Conservation (phyloP, 2,113 vertebrate genomes). For the Pycnonotus jocosus region DNA sequence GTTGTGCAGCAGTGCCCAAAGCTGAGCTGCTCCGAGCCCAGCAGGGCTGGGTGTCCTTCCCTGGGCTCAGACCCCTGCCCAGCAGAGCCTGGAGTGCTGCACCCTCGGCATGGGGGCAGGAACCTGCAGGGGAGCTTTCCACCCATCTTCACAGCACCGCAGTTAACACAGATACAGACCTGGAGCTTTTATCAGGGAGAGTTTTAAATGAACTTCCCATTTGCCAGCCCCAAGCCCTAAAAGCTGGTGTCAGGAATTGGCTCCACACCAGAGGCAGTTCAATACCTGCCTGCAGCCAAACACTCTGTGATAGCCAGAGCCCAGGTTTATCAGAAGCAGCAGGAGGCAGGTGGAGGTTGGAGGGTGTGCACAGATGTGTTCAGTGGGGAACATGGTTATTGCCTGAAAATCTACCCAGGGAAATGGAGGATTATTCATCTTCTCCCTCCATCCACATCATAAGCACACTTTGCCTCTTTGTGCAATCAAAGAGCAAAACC, state of each 20-base stretch:
- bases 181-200: neutral
- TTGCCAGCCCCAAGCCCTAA: neutral
- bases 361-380: neutral
- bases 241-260: too few relatives aligned
- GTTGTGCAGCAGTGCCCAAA: neutral
- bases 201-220: neutral
- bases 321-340: accelerated
- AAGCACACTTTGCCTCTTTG: neutral
- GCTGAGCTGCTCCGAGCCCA: neutral
- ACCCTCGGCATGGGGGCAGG: neutral
- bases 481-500: neutral
- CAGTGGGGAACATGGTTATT: neutral
- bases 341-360: neutral
- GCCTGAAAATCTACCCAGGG: neutral
- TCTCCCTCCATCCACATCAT: neutral
- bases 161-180: neutral
- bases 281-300: neutral
- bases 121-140: neutral
- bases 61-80: neutral
- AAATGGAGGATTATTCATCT: neutral
- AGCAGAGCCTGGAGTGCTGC: neutral
- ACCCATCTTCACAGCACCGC: accelerated
- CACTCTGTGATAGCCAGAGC: accelerated
- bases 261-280: neutral
- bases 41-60: neutral